A percentile compares a stretch with the other conserved stretches of the same genome.
Evolutionary conservation across 2,113 vertebrate species (phyloP).

Genomic region (Oncorhynchus masou): DNA sequence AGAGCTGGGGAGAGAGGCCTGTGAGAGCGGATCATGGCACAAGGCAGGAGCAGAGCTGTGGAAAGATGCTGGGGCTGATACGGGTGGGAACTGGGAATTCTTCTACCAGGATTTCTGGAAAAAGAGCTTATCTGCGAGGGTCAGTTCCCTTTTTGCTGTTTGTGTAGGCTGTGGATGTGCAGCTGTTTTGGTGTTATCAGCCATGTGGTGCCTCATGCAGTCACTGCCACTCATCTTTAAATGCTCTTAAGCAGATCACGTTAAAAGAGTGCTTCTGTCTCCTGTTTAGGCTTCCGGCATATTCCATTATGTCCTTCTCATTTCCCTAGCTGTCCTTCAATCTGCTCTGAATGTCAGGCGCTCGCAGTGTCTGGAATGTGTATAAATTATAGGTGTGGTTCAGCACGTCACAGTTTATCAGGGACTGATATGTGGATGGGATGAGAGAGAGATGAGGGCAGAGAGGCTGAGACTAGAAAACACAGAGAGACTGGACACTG

Average conservation of each 20-base stretch:
- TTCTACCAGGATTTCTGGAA: too few species aligned
- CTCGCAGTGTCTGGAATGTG: constrained; percentile 65
- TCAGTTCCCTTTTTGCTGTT: constrained; percentile 29
- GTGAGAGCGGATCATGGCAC: too few species aligned
- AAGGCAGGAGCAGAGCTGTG: too few species aligned
- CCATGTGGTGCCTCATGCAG: constrained; percentile 4
- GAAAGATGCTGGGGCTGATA: too few species aligned
- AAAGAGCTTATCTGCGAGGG: constrained; percentile 3
- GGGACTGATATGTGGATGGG: constrained; percentile 74
- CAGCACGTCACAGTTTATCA: constrained; percentile 74
- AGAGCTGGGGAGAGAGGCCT: too few species aligned
- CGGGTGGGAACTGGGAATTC: too few species aligned
- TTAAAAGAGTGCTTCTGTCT: constrained; percentile 54
- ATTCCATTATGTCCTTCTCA: constrained; percentile 59
- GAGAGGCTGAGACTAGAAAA: constrained; percentile 51
- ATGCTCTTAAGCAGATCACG: constrained; percentile 65
- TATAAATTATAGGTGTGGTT: constrained; percentile 79
- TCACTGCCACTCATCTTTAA: constrained; percentile 57
- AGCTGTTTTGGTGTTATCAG: constrained; percentile 6
- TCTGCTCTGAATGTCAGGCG: constrained; percentile 76
- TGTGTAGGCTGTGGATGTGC: constrained; percentile 25
- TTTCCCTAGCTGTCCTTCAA: constrained; percentile 75
- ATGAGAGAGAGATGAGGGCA: constrained; percentile 56
- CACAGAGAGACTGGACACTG: constrained; percentile 28
- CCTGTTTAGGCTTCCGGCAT: constrained; percentile 54